Conservation (phyloP, 2,113 vertebrate genomes). For the Speoplatyrhinus poulsoni region DNA sequence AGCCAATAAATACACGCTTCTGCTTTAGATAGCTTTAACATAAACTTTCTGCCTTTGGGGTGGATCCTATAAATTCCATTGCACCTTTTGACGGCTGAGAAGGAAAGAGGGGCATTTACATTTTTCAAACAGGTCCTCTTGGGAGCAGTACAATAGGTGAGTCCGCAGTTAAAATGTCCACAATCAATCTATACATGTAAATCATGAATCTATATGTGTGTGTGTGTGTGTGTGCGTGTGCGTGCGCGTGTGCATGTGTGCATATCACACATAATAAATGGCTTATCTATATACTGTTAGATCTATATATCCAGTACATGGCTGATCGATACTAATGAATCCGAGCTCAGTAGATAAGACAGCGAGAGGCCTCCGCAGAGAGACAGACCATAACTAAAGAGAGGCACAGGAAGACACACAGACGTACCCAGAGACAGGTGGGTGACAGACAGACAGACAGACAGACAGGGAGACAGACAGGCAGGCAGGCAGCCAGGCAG, state of each 20-base stretch:
- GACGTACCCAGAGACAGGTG: neutral
- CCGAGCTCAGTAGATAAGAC: constrained; percentile 54
- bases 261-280: constrained; percentile 62
- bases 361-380: constrained; percentile 59
- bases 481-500: neutral
- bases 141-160: constrained; percentile 5
- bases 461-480: too few species aligned
- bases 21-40: too few species aligned
- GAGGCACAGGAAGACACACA: neutral
- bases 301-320: constrained; percentile 75
- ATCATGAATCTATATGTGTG: constrained; percentile 50
- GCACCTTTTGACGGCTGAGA: neutral
- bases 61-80: too few species aligned
- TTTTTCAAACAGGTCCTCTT: neutral
- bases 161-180: constrained; percentile 48
- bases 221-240: neutral
- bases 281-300: constrained; percentile 71
- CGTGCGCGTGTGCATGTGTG: neutral
- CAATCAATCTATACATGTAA: constrained; percentile 40
- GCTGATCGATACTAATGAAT: constrained; percentile 69
- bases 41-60: too few species aligned
- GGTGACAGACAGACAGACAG: neutral
- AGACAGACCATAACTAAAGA: constrained; percentile 10
- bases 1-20: too few species aligned
- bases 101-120: neutral